Percentiles rank a stretch among this genome's conserved stretches.
These are phyloP conservation scores for Syncerus caffer DNA, from an alignment of 2,797 vertebrate genomes.

Conservation along the genomic window DNA sequence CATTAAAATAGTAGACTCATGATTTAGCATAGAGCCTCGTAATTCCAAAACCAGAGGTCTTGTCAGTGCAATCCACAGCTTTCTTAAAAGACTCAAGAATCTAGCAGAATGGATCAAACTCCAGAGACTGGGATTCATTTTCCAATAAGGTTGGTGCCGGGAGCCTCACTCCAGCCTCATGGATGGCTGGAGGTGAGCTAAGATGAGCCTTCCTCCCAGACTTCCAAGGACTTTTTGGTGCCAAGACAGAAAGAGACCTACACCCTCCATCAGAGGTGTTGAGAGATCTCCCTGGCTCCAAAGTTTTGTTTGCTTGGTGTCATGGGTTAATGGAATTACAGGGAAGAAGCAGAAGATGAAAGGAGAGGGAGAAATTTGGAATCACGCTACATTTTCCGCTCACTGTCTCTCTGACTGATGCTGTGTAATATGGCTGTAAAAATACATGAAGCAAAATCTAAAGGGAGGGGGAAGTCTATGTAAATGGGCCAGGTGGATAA, in stretches of 20 bases:
- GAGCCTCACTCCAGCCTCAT: neutral
- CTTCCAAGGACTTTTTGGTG: neutral
- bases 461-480: neutral
- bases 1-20: neutral
- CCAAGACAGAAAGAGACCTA: neutral
- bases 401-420: neutral
- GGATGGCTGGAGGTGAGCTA: neutral
- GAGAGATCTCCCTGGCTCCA: neutral
- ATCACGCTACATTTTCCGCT: constrained; percentile 9
- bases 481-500: constrained; percentile 53
- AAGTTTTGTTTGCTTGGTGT: neutral
- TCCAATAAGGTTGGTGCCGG: neutral
- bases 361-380: neutral
- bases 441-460: neutral
- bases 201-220: neutral
- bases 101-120: neutral
- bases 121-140: neutral
- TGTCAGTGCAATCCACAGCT: rapidly evolving
- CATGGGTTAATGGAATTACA: constrained; percentile 10
- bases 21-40: neutral
- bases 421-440: neutral
- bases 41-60: too few relatives aligned
- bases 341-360: neutral
- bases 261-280: neutral
- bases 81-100: neutral